Conservation (phyloP, 2,113 vertebrate genomes). For the Cyanocitta stelleri region DNA sequence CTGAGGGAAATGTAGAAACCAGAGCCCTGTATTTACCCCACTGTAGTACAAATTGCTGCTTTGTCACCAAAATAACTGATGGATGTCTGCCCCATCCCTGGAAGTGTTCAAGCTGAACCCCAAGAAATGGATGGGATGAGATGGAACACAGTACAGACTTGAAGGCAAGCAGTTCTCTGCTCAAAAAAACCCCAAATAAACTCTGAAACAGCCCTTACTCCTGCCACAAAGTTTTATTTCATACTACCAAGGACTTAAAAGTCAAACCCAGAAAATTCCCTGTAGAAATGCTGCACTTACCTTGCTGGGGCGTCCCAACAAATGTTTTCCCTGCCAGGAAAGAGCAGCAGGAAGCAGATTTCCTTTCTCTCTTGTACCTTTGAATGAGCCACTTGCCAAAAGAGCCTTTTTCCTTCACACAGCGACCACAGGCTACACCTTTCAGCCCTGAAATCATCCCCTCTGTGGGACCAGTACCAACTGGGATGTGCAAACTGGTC, state of each 20-base stretch:
- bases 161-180: neutral
- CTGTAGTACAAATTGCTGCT: neutral
- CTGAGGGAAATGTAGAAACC: neutral
- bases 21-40: neutral
- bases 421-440: neutral
- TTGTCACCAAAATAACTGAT: neutral
- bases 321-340: neutral
- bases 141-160: neutral
- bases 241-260: neutral
- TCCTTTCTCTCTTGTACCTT: neutral
- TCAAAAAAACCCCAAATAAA: neutral
- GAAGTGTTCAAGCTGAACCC: neutral
- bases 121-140: neutral
- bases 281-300: neutral
- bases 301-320: neutral
- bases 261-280: neutral
- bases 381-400: neutral
- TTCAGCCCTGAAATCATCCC: neutral
- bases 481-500: neutral
- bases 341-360: neutral
- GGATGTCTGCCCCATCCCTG: neutral
- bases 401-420: neutral
- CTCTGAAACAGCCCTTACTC: neutral
- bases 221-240: neutral
- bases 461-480: fast-evolving